Conservation (phyloP, 2,113 vertebrate species). For the Corythoichthys haematopterus region DNA sequence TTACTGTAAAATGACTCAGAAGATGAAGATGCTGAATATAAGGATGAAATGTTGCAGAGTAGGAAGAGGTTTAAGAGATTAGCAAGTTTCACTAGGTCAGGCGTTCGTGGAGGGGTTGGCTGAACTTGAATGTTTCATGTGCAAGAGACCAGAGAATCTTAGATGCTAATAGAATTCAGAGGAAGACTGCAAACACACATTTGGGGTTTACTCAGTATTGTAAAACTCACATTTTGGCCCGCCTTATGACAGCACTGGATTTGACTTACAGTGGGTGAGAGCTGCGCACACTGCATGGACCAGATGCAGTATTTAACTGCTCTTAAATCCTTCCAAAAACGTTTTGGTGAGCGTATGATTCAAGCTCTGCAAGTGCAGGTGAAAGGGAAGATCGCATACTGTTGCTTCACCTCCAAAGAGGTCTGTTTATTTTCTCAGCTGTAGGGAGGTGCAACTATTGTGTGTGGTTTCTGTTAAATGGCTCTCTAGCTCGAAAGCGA, state of each 20-base stretch:
- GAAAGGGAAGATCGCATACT: conserved; percentile 8
- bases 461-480: conserved; percentile 9
- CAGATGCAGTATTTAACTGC: not conserved
- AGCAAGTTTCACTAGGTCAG: conserved; percentile 35
- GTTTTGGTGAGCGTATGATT: not conserved
- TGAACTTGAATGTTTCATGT: conserved; percentile 22
- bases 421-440: conserved; percentile 12
- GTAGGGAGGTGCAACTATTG: conserved; percentile 5
- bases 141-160: conserved; percentile 4
- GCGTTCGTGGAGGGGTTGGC: conserved; percentile 24
- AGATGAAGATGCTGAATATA: conserved; percentile 22
- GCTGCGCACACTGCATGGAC: not conserved
- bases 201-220: not conserved
- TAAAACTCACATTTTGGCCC: conserved; percentile 11
- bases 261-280: conserved; percentile 5
- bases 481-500: conserved; percentile 18
- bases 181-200: conserved; percentile 11
- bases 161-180: conserved; percentile 17
- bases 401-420: not conserved
- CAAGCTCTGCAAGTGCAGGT: conserved; percentile 1
- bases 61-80: conserved; percentile 41
- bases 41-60: conserved; percentile 34
- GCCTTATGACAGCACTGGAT: conserved; percentile 1
- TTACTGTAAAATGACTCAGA: conserved; percentile 22
- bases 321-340: not conserved